Evolutionary conservation across 2,113 vertebrate species (phyloP), one percentile per base, ranked within the genome.

Genomic region (Oostethus manadensis): DNA sequence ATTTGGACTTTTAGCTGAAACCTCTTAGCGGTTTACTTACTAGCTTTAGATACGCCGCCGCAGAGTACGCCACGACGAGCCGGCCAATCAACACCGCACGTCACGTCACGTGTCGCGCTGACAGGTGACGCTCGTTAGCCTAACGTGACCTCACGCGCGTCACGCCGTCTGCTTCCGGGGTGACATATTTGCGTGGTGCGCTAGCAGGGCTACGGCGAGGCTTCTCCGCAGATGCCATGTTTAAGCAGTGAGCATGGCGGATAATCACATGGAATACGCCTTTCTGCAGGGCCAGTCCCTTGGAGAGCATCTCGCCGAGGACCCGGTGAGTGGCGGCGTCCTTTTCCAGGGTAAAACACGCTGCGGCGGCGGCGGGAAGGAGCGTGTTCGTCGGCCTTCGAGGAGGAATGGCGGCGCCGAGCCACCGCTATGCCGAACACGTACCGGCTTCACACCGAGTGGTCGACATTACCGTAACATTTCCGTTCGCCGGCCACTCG

Each of bases 161-260:
- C 53, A 21, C 53, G 14, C n/a, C 11, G 6, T 55, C 53, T 42
- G 8, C 53, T 55, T 55, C 53, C 53, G 53, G 53, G 53, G 9
- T 55, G 53, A 14, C 29, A 35, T 21, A 9, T 55, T 40, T 40
- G 18, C 35, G 17, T 18, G 53, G 53, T 35, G 33, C 40, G 53
- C 35, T 55, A 55, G 53, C 53, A 55, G 5, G 53, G 33, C 33
- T 42, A 2, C 33, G n/a, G 33, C 40, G 18, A 55, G 33, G 20
- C 3, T 20, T 59, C 51, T 72, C 63, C 68, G 71, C 80, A 78
- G 80, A 79, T 81, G 73, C 66, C 63, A 81, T 81, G 85, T 73
- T 74, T 54, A 68, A 69, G 66, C 73, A 70, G 60, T 74, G 70
- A 89, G 64, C 66, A 90, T 90, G 89, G 84, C 85, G 74, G 88